Evolutionary conservation across 2,888 invertebrate species (phyloP), one percentile per base, ranked within the genome.

Genomic region (Luperina nickerlii): DNA sequence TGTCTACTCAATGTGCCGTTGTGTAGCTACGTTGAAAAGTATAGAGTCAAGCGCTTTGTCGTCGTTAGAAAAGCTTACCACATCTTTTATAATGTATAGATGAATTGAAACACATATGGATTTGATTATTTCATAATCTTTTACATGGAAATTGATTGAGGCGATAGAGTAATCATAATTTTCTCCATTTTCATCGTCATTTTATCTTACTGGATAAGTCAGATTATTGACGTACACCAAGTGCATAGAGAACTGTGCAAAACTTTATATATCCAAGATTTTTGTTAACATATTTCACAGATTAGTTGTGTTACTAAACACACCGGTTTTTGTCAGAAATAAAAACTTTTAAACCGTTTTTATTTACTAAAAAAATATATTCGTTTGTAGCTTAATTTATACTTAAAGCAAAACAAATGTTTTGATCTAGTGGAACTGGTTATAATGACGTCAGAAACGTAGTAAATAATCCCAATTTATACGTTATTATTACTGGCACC

Each of bases 351-450:
- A 42, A 62, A 38, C 48, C 18, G 20, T 42, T 82, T 79, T 76
- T 15, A 63, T 66, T 60, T 24, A 18, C n/a, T 42, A 18, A 70
- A 70, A 70, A 42, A 20, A 7, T 24, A 70, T 66, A 20, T 20
- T 20, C 54, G 27, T 67, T 80, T 62, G 54, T 62, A 15, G 63
- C 38, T 66, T 74, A 65, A 69, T 60, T 66, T 73, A 73, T 83
- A 67, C 27, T n/a, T 69, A 32, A 27, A n/a, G 15, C 57, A 57
- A 48, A 48, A 62, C 38, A 51, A 60, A 45, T 38, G 15, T 74
- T 85, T 75, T 62, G 42, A 38, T 51, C 63, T 68, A 54, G 18
- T 42, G 11, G 6, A 38, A 65, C 71, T 38, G 32, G 63, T 78
- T 71, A 13, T 0, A 38, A 27, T 65, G 38, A 68, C 66, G 51